Conservation (phyloP, 2,888 invertebrate species). For the Lithophane semibrunnea region DNA sequence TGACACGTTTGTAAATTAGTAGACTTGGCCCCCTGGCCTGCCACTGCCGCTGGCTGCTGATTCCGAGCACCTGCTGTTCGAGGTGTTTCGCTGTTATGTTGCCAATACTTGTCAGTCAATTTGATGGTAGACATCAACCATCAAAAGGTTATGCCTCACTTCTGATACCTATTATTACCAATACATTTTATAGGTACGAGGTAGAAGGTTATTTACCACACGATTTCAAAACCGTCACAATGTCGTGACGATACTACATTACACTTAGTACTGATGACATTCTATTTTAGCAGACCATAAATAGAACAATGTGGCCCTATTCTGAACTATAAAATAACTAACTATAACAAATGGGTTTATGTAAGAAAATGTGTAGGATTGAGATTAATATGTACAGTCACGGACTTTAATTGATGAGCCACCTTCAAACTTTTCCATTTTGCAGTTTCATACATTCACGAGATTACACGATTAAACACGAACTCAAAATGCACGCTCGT, state of each 20-base stretch:
- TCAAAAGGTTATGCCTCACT: neutral
- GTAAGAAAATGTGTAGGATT: neutral
- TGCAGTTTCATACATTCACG: too few relatives aligned
- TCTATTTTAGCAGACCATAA: constrained; percentile 15
- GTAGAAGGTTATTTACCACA: neutral
- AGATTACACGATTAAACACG: too few relatives aligned
- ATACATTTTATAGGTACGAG: neutral
- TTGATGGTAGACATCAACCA: neutral
- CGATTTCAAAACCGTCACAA: neutral
- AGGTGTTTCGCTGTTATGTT: too few relatives aligned
- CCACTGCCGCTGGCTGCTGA: too few relatives aligned
- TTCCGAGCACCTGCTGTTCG: too few relatives aligned
- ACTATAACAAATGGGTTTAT: neutral
- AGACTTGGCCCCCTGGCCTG: too few relatives aligned
- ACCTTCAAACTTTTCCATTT: too few relatives aligned
- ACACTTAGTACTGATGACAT: constrained; percentile 12
- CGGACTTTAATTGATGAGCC: too few relatives aligned
- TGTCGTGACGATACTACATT: constrained; percentile 27
- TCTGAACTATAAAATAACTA: constrained; percentile 10
- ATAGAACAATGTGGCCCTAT: constrained; percentile 23
- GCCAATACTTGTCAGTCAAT: neutral
- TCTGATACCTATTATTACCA: neutral
- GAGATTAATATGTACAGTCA: neutral
- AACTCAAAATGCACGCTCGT: too few relatives aligned
- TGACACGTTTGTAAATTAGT: too few relatives aligned